Conservation (phyloP, 2,888 invertebrate genomes). For the Chironomus riparius region DNA sequence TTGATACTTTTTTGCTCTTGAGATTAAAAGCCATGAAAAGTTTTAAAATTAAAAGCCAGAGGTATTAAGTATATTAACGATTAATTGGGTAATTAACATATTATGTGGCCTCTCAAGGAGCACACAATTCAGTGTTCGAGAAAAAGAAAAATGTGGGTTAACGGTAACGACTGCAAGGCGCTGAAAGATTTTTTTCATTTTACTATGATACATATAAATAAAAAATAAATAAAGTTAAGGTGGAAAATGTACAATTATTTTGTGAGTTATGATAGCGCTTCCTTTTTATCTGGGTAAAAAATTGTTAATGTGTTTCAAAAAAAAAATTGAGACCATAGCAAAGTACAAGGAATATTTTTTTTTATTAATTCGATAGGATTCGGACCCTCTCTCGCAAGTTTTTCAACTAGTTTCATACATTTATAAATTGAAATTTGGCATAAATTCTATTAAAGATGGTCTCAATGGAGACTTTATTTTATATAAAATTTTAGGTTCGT, state of each 20-base stretch:
- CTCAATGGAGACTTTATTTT: no score
- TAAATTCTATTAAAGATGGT: no score
- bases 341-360: no score
- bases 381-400: no score
- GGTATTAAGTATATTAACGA: background rate
- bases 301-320: no score
- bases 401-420: no score
- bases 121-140: background rate
- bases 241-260: background rate
- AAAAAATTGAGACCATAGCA: no score
- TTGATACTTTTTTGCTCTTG: no score
- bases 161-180: background rate
- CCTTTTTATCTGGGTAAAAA: no score
- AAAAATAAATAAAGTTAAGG: background rate
- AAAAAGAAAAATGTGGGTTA: conserved; percentile 4
- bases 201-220: background rate
- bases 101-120: conserved; percentile 11
- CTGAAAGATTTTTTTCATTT: background rate
- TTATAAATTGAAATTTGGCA: no score
- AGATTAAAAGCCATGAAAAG: background rate
- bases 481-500: no score
- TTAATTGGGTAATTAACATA: conserved; percentile 21
- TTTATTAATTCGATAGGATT: no score
- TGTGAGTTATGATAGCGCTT: background rate
- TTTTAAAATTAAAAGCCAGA: conserved; percentile 9